Evolutionary conservation across 2,113 vertebrate species (phyloP), one percentile per base, ranked within the genome.

Genomic region (Spea bombifrons): DNA sequence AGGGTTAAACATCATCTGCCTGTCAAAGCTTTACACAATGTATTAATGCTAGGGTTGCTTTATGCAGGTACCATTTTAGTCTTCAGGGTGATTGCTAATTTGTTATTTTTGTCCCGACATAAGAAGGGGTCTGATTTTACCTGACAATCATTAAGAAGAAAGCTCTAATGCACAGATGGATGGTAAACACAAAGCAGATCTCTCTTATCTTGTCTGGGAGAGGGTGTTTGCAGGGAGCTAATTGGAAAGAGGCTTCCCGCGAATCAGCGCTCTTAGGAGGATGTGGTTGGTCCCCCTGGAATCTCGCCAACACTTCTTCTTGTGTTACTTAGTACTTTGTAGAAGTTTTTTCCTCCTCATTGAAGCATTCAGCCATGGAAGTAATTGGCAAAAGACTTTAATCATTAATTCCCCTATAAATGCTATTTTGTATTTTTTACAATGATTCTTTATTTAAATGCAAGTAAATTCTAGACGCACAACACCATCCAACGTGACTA

Each of bases 101-200:
- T 70, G 45, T 70, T 74, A 68, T 74, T 59, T 79, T 44, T 45
- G 44, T 59, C 45, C 49, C 16, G 64, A 66, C 73, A 49, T 48
- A 59, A 67, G 63, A 68, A 59, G 30, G 71, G 71, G 65, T 68
- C 50, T 74, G 17, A 50, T 80, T 80, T 74, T 75, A 79, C 75
- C 86, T 82, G 84, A 71, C 66, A 83, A 73, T 84, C 83, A 78
- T 49, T 85, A 82, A 75, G 83, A 88, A 85, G 86, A 83, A 87
- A 87, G 89, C 89, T 84, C 82, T 87, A 87, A 88, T 75, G 85
- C 85, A 85, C 90, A 92, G 91, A 90, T 90, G 89, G 89, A 89
- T 85, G 66, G 88, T 84, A 92, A 87, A 84, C 85, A 85, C 84
- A 77, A 84, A 88, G 88, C 86, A 87, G 88, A 86, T 87, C 83